These are phyloP conservation scores for Margarornis squamiger DNA, from an alignment of 2,797 vertebrate genomes.

Conservation along the genomic window DNA sequence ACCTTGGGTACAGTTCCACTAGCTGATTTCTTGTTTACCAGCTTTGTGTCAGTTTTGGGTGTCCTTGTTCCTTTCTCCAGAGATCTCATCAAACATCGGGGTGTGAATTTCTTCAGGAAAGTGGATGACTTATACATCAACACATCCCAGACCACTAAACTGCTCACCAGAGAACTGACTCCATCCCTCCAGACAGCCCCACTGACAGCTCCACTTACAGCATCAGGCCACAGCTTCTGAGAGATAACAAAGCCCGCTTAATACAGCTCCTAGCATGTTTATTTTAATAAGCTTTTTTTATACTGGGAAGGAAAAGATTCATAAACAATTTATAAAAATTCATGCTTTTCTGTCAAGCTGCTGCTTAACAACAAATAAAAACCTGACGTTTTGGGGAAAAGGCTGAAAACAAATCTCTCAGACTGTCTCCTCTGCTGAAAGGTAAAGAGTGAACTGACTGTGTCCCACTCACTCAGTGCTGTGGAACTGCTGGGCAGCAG, in stretches of 20 bases:
- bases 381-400: not conserved
- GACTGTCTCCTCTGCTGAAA: not conserved
- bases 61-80: not conserved
- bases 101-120: not conserved
- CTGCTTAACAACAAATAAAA: not conserved
- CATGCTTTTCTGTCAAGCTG: not conserved
- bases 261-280: not conserved
- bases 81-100: not conserved
- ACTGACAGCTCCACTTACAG: not conserved
- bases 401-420: not conserved
- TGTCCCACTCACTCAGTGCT: not conserved
- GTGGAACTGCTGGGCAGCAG: not conserved
- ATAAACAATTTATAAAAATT: slow-evolving; percentile 4
- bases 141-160: not conserved
- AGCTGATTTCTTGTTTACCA: not conserved
- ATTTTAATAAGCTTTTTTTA: not conserved
- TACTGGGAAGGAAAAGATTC: not conserved
- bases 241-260: not conserved
- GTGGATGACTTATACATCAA: not conserved
- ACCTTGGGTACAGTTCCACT: not conserved
- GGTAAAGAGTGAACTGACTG: not conserved
- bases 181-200: not conserved
- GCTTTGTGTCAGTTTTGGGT: not conserved
- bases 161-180: not conserved
- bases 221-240: not conserved